phyloP scores from a whole-genome alignment of 92 coral and sea anemone species.

The Zoanthus sansibaricus region DNA sequence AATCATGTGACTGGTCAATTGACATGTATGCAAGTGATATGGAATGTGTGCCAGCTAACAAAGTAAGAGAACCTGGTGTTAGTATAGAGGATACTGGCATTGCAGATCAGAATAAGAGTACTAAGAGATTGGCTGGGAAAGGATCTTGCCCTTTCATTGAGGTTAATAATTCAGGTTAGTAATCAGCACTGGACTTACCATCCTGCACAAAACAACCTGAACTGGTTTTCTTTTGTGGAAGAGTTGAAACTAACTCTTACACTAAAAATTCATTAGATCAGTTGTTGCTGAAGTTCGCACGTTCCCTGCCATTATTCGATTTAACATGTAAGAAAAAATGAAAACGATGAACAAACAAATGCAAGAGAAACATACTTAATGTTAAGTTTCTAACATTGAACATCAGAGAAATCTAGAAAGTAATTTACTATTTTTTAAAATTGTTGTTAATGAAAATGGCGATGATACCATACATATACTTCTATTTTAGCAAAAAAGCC shows the following conservation, averaged over 20 bases:
- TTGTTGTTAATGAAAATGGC: no score
- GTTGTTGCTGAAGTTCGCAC: constrained; percentile 5
- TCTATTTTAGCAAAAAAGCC: no score
- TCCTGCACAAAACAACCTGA: neutral
- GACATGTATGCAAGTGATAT: neutral
- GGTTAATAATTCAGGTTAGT: neutral
- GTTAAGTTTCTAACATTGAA: no score
- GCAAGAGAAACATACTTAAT: constrained; percentile 6
- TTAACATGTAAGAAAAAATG: neutral
- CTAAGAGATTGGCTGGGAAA: neutral
- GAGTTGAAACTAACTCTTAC: constrained; percentile 12
- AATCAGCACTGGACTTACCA: constrained; percentile 25
- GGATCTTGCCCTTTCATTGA: constrained; percentile 1
- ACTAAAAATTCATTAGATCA: neutral
- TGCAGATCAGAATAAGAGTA: neutral
- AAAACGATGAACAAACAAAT: constrained; percentile 26
- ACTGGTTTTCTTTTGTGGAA: constrained; percentile 35
- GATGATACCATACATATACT: no score
- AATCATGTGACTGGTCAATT: constrained; percentile 12
- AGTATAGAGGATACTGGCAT: neutral
- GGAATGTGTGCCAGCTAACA: neutral
- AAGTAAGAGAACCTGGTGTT: neutral
- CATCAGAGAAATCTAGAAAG: no score
- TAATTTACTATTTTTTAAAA: no score
- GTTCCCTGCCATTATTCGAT: neutral